phyloP scores from a whole-genome alignment of 2,797 vertebrate species.

The Pipistrellus kuhlii region DNA sequence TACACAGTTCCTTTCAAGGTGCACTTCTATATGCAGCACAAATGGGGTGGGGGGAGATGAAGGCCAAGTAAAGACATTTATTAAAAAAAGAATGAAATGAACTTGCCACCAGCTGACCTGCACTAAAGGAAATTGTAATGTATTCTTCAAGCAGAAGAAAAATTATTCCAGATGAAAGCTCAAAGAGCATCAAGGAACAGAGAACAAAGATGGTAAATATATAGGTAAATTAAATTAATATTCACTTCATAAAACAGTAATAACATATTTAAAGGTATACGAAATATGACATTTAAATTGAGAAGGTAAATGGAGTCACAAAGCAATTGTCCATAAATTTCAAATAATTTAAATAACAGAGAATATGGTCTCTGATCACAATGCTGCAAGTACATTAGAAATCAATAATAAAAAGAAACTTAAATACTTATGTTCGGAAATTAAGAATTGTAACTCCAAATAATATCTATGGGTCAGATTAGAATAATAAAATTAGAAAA shows the following conservation, averaged over 20 bases:
- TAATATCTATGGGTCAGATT: neutral
- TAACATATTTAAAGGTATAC: neutral
- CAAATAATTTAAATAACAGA: neutral
- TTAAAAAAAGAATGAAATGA: neutral
- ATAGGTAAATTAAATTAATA: neutral
- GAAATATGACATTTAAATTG: constrained; percentile 6
- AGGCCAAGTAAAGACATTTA: neutral
- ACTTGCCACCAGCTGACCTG: neutral
- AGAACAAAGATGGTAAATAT: neutral
- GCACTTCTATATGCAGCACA: neutral
- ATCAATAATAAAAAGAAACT: neutral
- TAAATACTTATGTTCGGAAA: neutral
- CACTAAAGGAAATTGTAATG: neutral
- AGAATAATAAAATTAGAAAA: neutral
- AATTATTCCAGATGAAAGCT: neutral
- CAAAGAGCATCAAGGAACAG: neutral
- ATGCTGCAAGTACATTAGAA: neutral
- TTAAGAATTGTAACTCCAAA: neutral
- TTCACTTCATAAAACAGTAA: neutral
- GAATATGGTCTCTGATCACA: neutral
- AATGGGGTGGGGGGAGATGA: neutral
- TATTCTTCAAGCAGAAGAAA: neutral
- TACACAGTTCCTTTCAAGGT: too few relatives aligned
- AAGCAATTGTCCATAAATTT: neutral
- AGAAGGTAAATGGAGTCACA: neutral